Evolutionary conservation across 1,140 invertebrate genomes (phyloP).

Genomic region (Agrilus planipennis): DNA sequence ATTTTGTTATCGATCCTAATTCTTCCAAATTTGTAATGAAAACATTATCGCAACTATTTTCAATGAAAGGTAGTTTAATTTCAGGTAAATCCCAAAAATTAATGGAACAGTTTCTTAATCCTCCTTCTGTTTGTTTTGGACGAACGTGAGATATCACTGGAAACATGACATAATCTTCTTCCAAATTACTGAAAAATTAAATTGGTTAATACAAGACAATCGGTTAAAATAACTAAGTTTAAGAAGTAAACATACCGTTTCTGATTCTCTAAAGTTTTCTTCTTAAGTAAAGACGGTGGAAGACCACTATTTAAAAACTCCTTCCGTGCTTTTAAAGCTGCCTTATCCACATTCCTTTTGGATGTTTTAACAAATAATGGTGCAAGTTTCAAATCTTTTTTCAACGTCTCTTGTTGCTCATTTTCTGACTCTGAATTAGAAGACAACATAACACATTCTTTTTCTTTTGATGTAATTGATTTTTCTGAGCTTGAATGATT

Average conservation of each 20-base stretch:
- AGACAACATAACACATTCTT: neutral
- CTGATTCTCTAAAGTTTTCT: conserved; percentile 35
- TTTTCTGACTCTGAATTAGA: neutral
- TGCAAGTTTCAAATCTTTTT: conserved; percentile 35
- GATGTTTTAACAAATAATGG: conserved; percentile 44
- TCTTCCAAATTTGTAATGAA: neutral
- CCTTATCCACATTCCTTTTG: conserved; percentile 40
- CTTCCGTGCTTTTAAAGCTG: conserved; percentile 40
- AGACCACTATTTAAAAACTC: conserved; percentile 47
- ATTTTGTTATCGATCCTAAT: neutral
- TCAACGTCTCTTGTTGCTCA: neutral
- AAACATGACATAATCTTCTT: conserved; percentile 36
- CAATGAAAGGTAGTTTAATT: conserved; percentile 9
- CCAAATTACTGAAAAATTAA: conserved; percentile 22
- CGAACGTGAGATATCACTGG: conserved; percentile 39
- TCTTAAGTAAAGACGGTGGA: conserved; percentile 43
- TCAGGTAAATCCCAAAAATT: conserved; percentile 20
- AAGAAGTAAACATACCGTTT: conserved; percentile 13
- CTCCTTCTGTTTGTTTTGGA: conserved; percentile 30
- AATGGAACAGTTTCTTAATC: conserved; percentile 7
- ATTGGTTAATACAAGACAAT: neutral
- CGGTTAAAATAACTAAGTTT: conserved; percentile 11
- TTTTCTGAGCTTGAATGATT: neutral
- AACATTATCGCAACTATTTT: neutral
- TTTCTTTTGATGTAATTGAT: neutral